Percentiles rank a stretch among this genome's conserved stretches.
Evolutionary conservation across 2,888 invertebrate species (phyloP).

Genomic region (Xestia ashworthii): DNA sequence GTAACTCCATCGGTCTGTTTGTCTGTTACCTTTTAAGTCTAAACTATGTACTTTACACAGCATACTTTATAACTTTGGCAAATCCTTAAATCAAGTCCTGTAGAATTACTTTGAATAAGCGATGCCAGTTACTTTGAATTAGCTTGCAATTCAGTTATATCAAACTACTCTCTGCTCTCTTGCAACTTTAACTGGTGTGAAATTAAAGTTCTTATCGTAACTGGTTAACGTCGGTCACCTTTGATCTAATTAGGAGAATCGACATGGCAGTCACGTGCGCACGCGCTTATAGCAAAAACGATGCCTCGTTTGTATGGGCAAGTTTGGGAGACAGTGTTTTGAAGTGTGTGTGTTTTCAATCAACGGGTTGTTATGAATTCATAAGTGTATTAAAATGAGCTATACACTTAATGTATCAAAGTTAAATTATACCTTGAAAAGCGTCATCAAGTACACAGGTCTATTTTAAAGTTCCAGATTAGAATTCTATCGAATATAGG

Average conservation of each 20-base stretch:
- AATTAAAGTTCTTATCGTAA: slow-evolving; percentile 64
- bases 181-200: slow-evolving; percentile 47
- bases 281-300: slow-evolving; percentile 73
- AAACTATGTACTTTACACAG: too few relatives aligned
- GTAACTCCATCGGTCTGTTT: too few relatives aligned
- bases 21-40: too few relatives aligned
- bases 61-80: too few relatives aligned
- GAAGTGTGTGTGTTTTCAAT: not conserved
- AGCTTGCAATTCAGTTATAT: not conserved
- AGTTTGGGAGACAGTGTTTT: slow-evolving; percentile 30
- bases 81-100: too few relatives aligned
- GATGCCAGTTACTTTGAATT: too few relatives aligned
- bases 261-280: slow-evolving; percentile 81
- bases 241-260: slow-evolving; percentile 86
- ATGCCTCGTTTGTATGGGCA: slow-evolving; percentile 70
- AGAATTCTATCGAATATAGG: too few relatives aligned
- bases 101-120: too few relatives aligned
- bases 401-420: not conserved
- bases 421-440: not conserved
- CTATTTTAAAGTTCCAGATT: not conserved
- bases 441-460: not conserved
- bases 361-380: not conserved
- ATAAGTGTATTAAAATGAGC: not conserved
- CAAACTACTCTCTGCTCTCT: too few relatives aligned
- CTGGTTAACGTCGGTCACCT: slow-evolving; percentile 78